Percentiles rank a stretch among this genome's conserved stretches.
phyloP scores from a whole-genome alignment of 92 coral and sea anemone species.

The Epizoanthus stellaris region DNA sequence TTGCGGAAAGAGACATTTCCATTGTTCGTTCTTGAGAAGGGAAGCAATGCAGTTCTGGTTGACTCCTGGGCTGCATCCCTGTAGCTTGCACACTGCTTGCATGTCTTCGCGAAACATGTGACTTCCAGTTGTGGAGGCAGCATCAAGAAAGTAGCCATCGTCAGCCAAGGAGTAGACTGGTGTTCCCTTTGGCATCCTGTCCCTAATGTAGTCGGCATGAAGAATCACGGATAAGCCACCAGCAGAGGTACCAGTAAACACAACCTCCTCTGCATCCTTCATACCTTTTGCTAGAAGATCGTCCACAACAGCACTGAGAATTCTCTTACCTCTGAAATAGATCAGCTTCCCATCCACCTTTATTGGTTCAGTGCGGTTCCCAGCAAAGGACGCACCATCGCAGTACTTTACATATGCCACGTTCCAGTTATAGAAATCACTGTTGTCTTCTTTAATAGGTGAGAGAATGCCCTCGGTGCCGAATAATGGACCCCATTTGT shows the following conservation, averaged over 20 bases:
- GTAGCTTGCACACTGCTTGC: constrained; percentile 72
- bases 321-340: constrained; percentile 54
- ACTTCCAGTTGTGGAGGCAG: constrained; percentile 52
- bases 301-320: constrained; percentile 40
- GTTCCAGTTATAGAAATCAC: constrained; percentile 55
- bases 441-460: constrained; percentile 13
- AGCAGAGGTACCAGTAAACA: constrained; percentile 94
- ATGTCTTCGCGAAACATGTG: constrained; percentile 62
- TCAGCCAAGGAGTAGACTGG: constrained; percentile 78
- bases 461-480: constrained; percentile 41
- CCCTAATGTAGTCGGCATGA: constrained; percentile 83
- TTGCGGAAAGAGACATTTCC: constrained; percentile 84
- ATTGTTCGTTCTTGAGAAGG: constrained; percentile 48
- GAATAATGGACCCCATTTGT: constrained; percentile 13
- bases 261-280: constrained; percentile 63
- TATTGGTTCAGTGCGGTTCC: constrained; percentile 52
- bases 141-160: constrained; percentile 87
- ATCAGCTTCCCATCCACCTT: constrained; percentile 40
- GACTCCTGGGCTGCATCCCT: constrained; percentile 78
- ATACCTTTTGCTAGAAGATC: constrained; percentile 53
- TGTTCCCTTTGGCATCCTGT: constrained; percentile 57
- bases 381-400: constrained; percentile 63
- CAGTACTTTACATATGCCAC: constrained; percentile 52
- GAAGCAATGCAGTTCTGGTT: constrained; percentile 60
- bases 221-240: constrained; percentile 91